Base-by-base conservation (phyloP, 2,113 vertebrate species). In the Halichoerus grypus region DNA sequence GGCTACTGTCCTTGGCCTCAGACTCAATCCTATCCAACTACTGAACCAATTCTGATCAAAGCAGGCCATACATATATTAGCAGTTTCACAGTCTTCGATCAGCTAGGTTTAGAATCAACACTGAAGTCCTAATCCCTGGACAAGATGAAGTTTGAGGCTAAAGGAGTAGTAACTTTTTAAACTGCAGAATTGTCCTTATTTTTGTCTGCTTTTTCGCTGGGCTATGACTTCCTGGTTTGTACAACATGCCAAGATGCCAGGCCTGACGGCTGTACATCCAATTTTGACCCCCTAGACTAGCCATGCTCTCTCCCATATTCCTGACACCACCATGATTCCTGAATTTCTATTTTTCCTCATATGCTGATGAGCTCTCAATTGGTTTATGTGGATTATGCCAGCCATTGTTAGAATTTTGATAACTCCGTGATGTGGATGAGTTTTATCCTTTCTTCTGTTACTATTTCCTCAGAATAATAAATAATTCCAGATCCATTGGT, bases 191-290 rank as follows among this genome's bases (percentile, higher is more conserved):
- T 71, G 19, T 46, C 11, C 8, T 26, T 59, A 9, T 71, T 11
- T 57, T 72, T 15, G 1, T 61, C 2, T 16, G 3, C 21, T 59
- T 89, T 89, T 59, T 12, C 8, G 0, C 57, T 65, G 14, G 26
- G 9, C 42, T 80, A 1, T 59, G 15, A 53, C 19, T 46, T 85
- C 21, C 26, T 55, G 19, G 79, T 76, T 67, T 84, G 13, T 26
- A 24, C 51, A 81, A 16, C 28, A 51, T 51, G 14, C 4, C 10
- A 5, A 69, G 31, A 31, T 24, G 63, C 0, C 24, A 71, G 31
- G 4, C 0, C 53, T 69, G 0, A 14, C 12, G 26, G 11, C 9
- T 28, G 1, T 67, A 0, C 22, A 14, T 36, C 15, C 28, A 26
- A 31, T 5, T 28, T 89, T 67, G 36, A 80, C 9, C 7, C 19